Base-by-base conservation (phyloP, 2,113 vertebrate species). In the Odobenus rosmarus region DNA sequence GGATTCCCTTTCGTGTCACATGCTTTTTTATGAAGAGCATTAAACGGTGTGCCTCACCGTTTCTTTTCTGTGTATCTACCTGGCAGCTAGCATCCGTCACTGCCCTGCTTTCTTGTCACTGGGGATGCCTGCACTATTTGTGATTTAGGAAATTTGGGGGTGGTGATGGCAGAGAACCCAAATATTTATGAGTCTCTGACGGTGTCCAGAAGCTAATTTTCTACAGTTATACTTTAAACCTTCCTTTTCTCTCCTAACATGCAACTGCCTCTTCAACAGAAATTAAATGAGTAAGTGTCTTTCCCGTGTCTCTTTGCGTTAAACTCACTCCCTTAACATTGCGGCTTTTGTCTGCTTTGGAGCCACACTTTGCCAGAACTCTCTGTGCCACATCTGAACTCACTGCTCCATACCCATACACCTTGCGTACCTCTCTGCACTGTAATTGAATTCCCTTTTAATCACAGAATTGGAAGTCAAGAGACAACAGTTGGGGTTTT, bases 401-500 rank as follows among this genome's bases (percentile, higher is more conserved):
- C 74, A 64, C 90, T 93, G 12, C 77, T 95, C 55, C 0, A 4
- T 16, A 49, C 13, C 21, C 36, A 86, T 33, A 64, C 49, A 55
- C 64, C 26, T 90, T 23, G 2, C 19, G 33, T 15, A n/a, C 3
- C 31, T 55, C 76, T 69, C 16, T 94, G 23, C 31, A 69, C 14
- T 92, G 4, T 33, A 76, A 88, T 98, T 95, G 88, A 11, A 88
- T 86, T 97, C 95, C 84, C 28, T 90, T 98, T 98, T 97, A 90
- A 97, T 96, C 82, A 96, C 28, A 36, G n/a, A 93, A 74, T 87
- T 87, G 69, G 97, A 98, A 98, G 95, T 94, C 31, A 93, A 95
- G 87, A 97, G 80, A 97, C 33, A 95, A 83, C 4, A 72, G 24
- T 55, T 96, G 74, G 39, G 62, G 61, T 93, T 98, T 97, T 98